A percentile compares a stretch with the other conserved stretches of the same genome.
These are phyloP conservation scores for Schrankia costaestrigalis DNA, from an alignment of 2,888 invertebrate genomes.

Conservation along the genomic window DNA sequence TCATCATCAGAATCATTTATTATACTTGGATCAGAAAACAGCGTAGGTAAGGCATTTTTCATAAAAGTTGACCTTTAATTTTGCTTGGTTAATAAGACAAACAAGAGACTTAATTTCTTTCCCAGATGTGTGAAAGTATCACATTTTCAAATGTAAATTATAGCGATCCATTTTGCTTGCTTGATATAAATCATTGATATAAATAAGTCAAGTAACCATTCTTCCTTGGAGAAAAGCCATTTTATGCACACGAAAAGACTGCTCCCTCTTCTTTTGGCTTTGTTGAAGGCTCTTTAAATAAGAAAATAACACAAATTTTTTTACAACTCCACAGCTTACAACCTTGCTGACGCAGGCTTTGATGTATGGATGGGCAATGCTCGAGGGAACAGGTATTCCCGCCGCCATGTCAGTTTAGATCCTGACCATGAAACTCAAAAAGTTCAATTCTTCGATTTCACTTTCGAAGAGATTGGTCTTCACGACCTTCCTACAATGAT, in stretches of 20 bases:
- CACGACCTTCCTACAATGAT: slow-evolving; percentile 60
- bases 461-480: slow-evolving; percentile 61
- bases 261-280: too few relatives aligned
- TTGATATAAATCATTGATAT: too few relatives aligned
- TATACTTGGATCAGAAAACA: slow-evolving; percentile 36
- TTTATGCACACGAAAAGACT: too few relatives aligned
- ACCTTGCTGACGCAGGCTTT: slow-evolving; percentile 83
- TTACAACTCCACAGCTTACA: slow-evolving; percentile 81
- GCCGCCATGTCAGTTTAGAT: slow-evolving; percentile 70
- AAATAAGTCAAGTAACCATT: too few relatives aligned
- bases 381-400: slow-evolving; percentile 87
- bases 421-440: slow-evolving; percentile 43
- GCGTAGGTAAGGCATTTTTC: slow-evolving; percentile 38
- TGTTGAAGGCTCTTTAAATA: too few relatives aligned
- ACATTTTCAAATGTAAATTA: too few relatives aligned
- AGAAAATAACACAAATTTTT: too few relatives aligned
- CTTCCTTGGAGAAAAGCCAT: too few relatives aligned
- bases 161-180: too few relatives aligned
- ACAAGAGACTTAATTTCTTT: too few relatives aligned
- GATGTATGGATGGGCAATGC: slow-evolving; percentile 92
- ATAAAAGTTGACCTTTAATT: neutral
- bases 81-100: neutral
- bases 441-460: slow-evolving; percentile 56
- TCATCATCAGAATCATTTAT: slow-evolving; percentile 39
- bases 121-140: too few relatives aligned